Evolutionary conservation across 2,888 invertebrate species (phyloP).

Genomic region (Agrotis puta): DNA sequence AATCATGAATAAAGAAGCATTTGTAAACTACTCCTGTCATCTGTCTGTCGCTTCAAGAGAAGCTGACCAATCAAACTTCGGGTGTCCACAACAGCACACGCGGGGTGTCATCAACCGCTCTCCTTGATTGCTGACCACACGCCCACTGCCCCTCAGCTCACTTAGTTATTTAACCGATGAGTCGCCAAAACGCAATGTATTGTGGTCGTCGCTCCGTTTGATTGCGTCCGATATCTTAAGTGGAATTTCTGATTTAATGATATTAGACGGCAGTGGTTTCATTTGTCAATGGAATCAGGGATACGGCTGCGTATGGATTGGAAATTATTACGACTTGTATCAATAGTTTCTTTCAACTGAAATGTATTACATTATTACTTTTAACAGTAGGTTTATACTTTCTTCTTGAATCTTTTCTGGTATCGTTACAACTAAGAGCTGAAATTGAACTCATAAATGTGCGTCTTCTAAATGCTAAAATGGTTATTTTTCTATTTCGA

Average conservation of each 20-base stretch:
- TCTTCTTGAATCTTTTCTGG: neutral
- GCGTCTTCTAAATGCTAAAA: neutral
- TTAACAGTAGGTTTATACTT: neutral
- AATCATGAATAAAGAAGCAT: neutral
- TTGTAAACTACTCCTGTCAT: neutral
- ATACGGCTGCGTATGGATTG: constrained; percentile 1
- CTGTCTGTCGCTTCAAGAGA: neutral
- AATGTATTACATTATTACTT: neutral
- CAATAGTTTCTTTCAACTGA: neutral
- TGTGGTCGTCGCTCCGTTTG: constrained; percentile 53
- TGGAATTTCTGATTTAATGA: constrained; percentile 46
- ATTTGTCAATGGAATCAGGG: constrained; percentile 25
- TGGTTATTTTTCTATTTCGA: neutral
- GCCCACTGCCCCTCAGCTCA: constrained; percentile 49
- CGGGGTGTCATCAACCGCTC: constrained; percentile 32
- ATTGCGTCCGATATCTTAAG: constrained; percentile 42
- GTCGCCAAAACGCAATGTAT: constrained; percentile 57
- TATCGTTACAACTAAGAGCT: neutral
- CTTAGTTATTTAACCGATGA: constrained; percentile 64
- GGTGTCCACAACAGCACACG: neutral
- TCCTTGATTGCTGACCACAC: constrained; percentile 47
- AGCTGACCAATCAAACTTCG: constrained; percentile 16
- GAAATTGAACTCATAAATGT: neutral
- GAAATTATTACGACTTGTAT: neutral
- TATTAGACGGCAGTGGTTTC: constrained; percentile 38